Conservation (phyloP, 2,888 invertebrate genomes). For the Argyresthia albistria region DNA sequence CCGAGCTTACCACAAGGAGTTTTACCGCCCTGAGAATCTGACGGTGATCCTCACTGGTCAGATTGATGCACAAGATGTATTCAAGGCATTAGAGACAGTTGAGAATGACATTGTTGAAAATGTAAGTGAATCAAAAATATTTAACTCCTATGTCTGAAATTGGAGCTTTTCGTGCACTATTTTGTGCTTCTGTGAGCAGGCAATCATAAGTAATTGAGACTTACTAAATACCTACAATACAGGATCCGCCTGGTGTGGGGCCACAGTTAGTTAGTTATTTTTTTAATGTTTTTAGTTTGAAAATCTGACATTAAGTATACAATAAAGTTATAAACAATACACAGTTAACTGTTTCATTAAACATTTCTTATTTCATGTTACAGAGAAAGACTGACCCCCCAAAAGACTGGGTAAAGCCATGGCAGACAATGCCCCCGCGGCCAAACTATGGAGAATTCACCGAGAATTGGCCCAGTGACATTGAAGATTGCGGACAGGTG, state of each 20-base stretch:
- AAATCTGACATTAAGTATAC: too few species aligned
- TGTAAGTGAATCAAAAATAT: constrained; percentile 41
- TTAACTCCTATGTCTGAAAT: not conserved
- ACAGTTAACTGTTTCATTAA: too few species aligned
- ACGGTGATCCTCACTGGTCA: constrained; percentile 88
- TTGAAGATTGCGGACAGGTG: constrained; percentile 86
- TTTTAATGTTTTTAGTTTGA: too few species aligned
- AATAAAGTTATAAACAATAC: too few species aligned
- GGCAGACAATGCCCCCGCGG: constrained; percentile 82
- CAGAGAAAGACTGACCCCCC: constrained; percentile 38
- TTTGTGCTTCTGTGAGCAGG: too few species aligned
- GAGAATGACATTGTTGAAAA: constrained; percentile 83
- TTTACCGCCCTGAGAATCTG: constrained; percentile 91
- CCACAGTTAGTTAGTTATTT: too few species aligned
- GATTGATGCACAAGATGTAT: constrained; percentile 82
- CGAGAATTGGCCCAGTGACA: constrained; percentile 84
- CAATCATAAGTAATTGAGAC: too few species aligned
- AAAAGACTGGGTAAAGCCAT: constrained; percentile 79
- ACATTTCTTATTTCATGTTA: not conserved
- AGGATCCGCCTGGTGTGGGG: too few species aligned
- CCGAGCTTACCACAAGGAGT: constrained; percentile 84
- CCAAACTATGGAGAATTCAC: constrained; percentile 68
- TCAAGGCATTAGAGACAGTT: constrained; percentile 78
- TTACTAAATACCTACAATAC: too few species aligned
- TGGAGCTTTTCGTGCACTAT: too few species aligned